Percentiles rank a stretch among this genome's conserved stretches.
Evolutionary conservation across 2,113 vertebrate genomes (phyloP).

Genomic region (Megaleporinus macrocephalus): DNA sequence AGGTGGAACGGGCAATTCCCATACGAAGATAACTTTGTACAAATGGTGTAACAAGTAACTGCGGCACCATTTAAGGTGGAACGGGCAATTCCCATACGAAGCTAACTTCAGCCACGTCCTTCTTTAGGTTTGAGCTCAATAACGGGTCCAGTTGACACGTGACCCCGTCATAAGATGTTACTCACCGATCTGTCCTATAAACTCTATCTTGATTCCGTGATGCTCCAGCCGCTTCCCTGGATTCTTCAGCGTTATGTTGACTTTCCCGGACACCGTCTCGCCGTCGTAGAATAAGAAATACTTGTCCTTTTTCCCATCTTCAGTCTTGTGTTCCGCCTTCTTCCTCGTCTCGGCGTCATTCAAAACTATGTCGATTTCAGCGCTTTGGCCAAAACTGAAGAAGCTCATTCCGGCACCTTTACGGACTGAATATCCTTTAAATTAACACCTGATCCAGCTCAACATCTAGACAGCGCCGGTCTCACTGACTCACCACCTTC

Average conservation of each 20-base stretch:
- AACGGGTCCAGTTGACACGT: no score
- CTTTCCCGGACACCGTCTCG: constrained; percentile 93
- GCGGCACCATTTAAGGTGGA: no score
- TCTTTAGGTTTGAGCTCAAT: no score
- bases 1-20: no score
- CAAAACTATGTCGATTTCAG: constrained; percentile 92
- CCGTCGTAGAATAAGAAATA: constrained; percentile 98
- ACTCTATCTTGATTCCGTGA: constrained; percentile 97
- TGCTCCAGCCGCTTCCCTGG: constrained; percentile 95
- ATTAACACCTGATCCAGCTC: constrained; percentile 42
- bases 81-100: no score
- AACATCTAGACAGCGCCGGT: constrained; percentile 42
- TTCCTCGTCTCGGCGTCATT: constrained; percentile 93
- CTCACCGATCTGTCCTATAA: constrained; percentile 97
- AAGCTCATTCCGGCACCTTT: constrained; percentile 85
- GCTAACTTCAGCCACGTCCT: no score
- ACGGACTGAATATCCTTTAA: constrained; percentile 18
- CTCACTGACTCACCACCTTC: not conserved
- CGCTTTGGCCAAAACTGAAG: constrained; percentile 95
- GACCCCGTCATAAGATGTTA: no score
- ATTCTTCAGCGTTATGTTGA: constrained; percentile 91
- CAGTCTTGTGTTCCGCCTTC: constrained; percentile 94
- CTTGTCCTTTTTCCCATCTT: constrained; percentile 97
- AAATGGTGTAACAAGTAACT: no score
- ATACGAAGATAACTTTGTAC: no score